Conservation (phyloP, 1,140 invertebrate genomes). For the Gonioctena quinquepunctata region DNA sequence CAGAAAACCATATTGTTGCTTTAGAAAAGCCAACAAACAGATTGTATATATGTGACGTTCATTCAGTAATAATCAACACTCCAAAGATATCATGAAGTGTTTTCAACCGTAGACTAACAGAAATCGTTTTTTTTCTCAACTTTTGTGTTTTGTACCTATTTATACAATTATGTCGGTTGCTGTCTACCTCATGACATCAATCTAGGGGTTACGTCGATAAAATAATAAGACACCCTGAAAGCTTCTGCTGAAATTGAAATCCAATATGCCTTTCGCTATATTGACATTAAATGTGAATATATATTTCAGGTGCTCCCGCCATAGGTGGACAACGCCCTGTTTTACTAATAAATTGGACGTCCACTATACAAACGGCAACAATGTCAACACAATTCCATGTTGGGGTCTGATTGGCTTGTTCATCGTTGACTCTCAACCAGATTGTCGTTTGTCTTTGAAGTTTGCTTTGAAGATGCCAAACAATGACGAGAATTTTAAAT, state of each 20-base stretch:
- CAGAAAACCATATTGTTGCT: no score
- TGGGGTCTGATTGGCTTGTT: slow-evolving; percentile 48
- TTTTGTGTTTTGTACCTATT: no score
- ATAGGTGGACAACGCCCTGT: background rate
- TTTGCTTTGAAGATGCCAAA: slow-evolving; percentile 34
- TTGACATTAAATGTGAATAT: slow-evolving; percentile 40
- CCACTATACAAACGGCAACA: slow-evolving; percentile 38
- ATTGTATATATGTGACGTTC: no score
- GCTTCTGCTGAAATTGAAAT: slow-evolving; percentile 39
- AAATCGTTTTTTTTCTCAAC: no score
- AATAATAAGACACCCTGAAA: background rate
- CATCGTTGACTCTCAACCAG: slow-evolving; percentile 32
- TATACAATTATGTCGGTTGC: no score
- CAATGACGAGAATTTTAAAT: slow-evolving; percentile 51
- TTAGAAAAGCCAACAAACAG: no score
- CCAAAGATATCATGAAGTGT: no score
- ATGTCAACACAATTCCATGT: slow-evolving; percentile 54
- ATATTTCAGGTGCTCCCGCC: slow-evolving; percentile 40
- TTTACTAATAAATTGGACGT: slow-evolving; percentile 53
- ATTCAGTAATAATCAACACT: no score
- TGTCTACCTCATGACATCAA: no score
- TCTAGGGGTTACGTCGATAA: no score
- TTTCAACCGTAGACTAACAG: no score
- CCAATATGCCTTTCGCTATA: slow-evolving; percentile 25
- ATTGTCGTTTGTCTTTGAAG: slow-evolving; percentile 49